Conservation (phyloP, 2,888 invertebrate genomes). For the Helicoverpa assulta region DNA sequence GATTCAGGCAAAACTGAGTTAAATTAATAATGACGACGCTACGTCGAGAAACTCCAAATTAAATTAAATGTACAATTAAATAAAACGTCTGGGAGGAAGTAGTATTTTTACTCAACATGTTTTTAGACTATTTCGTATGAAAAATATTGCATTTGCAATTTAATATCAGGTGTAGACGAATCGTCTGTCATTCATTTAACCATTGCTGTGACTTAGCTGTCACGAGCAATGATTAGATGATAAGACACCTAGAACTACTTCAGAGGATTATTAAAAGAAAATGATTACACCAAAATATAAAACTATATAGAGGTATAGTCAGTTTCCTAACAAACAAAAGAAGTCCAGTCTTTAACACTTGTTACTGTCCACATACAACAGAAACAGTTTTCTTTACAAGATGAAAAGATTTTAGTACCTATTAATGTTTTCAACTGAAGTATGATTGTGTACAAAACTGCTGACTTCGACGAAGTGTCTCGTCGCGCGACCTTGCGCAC, state of each 20-base stretch:
- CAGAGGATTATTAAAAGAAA: no score
- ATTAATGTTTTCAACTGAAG: slow-evolving; percentile 26
- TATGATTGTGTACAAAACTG: slow-evolving; percentile 40
- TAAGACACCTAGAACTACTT: no score
- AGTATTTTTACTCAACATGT: slow-evolving; percentile 21
- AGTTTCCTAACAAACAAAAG: slow-evolving; percentile 21
- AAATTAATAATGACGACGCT: slow-evolving; percentile 49
- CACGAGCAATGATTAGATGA: no score
- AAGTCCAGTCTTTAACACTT: slow-evolving; percentile 2
- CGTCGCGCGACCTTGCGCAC: slow-evolving; percentile 50
- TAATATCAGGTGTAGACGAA: not conserved
- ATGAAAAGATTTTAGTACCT: slow-evolving; percentile 36
- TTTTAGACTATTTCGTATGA: not conserved
- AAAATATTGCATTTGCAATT: slow-evolving; percentile 6
- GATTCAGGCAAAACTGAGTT: slow-evolving; percentile 47
- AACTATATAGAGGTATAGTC: slow-evolving; percentile 8
- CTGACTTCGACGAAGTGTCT: slow-evolving; percentile 37
- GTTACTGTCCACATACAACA: slow-evolving; percentile 9
- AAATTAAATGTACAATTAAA: slow-evolving; percentile 52
- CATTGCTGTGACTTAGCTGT: no score
- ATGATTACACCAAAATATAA: not conserved
- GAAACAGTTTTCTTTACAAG: slow-evolving; percentile 29
- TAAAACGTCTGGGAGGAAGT: slow-evolving; percentile 44
- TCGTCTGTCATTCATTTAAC: no score
- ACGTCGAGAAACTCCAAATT: slow-evolving; percentile 39